Evolutionary conservation across 2,797 vertebrate species (phyloP), one percentile per base, ranked within the genome.

Genomic region (Lutjanus campechanus): DNA sequence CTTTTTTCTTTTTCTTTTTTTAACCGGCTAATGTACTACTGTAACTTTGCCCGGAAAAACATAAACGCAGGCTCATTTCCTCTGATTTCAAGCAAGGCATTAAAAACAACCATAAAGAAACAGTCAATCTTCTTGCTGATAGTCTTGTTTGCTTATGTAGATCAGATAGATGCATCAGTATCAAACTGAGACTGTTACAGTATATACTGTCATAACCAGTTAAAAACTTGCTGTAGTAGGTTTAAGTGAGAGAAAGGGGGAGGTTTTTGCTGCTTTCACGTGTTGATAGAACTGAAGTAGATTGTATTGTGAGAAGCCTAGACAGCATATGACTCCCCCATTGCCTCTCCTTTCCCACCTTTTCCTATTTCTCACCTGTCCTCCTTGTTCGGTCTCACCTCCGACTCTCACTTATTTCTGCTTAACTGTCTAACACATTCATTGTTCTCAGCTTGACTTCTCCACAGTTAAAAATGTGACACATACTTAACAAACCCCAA

Each of bases 291-390:
- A n/a, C 25, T 58, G 36, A 68, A 54, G 44, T 74, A 51, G 62
- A 51, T 68, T 11, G 29, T 36, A 46, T 77, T 77, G 71, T 53
- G 55, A 71, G 56, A 82, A 69, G 40, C 51, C 59, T 63, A 41
- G 61, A 86, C 25, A 81, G 60, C 64, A 44, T 49, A 6, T 22
- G 8, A 49, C 64, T 64, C 46, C 56, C 11, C n/a, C 7, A 13
- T 40, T 2, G 4, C 29, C 51, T 51, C 29, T 43, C 20, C 2
- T 10, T 72, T 83, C 11, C n/a, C 67, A 77, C 75, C 73, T 79
- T 67, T 69, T 56, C 47, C 47, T 55, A 17, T 68, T 80, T 83
- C 74, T 79, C 75, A 83, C 70, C 75, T 82, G 62, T 61, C 61
- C 15, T 53, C 61, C 17, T 47, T 64, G n/a, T 71, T 58, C 2